Conservation (phyloP, 1,140 invertebrate genomes). For the Drosophila pruinosa region DNA sequence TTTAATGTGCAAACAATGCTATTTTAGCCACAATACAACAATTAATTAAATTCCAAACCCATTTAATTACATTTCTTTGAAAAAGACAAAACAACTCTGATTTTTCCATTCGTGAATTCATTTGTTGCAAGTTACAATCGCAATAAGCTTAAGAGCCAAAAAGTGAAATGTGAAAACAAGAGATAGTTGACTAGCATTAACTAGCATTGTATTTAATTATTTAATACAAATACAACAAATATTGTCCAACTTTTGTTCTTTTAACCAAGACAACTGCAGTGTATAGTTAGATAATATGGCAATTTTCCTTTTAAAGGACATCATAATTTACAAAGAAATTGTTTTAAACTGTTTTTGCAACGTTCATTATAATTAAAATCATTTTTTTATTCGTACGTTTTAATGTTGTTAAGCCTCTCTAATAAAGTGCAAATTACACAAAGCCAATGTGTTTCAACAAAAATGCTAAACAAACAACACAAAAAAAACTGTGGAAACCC, state of each 20-base stretch:
- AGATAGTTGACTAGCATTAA: too few relatives aligned
- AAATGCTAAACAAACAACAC: slow-evolving; percentile 46
- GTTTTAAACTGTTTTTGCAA: background rate
- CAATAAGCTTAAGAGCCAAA: too few relatives aligned
- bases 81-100: too few relatives aligned
- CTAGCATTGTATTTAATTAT: too few relatives aligned
- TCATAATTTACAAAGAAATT: too few relatives aligned
- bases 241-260: too few relatives aligned
- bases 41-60: slow-evolving; percentile 17
- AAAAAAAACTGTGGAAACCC: slow-evolving; percentile 37
- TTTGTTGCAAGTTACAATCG: too few relatives aligned
- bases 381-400: slow-evolving; percentile 31
- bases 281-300: too few relatives aligned
- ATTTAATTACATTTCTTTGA: background rate
- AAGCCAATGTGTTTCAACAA: slow-evolving; percentile 63
- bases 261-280: too few relatives aligned
- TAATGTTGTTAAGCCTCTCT: slow-evolving; percentile 7
- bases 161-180: too few relatives aligned
- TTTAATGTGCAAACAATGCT: slow-evolving; percentile 34
- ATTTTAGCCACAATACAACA: background rate
- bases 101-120: too few relatives aligned
- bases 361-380: slow-evolving; percentile 3
- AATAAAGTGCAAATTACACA: slow-evolving; percentile 78
- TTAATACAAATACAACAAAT: too few relatives aligned
- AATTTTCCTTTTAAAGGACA: slow-evolving; percentile 1